Conservation (phyloP, 2,888 invertebrate genomes). For the Torymus aiolomorphi region DNA sequence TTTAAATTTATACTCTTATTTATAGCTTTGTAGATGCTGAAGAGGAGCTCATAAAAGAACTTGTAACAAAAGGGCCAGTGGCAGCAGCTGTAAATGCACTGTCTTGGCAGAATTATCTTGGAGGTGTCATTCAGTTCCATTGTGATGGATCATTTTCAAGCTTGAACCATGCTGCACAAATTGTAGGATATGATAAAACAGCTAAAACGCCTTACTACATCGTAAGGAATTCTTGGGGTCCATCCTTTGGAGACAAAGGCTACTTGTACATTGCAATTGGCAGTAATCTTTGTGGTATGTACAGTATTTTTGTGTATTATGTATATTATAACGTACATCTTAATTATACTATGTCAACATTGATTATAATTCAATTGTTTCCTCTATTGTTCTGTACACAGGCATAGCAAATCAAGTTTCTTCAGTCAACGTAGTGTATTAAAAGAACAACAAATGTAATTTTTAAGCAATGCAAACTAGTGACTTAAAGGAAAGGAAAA, state of each 20-base stretch:
- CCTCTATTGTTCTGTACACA: conserved; percentile 61
- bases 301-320: not conserved
- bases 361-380: conserved; percentile 1
- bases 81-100: conserved; percentile 89
- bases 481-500: not conserved
- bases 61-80: conserved; percentile 86
- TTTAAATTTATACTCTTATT: conserved; percentile 29
- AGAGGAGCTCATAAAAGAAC: conserved; percentile 78
- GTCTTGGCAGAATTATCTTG: conserved; percentile 91
- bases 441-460: conserved; percentile 13
- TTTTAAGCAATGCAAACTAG: not conserved
- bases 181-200: conserved; percentile 88
- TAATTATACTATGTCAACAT: not conserved
- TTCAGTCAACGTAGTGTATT: conserved; percentile 76
- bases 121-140: conserved; percentile 89
- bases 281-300: conserved; percentile 85
- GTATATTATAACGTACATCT: conserved; percentile 56
- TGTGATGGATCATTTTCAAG: conserved; percentile 80
- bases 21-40: conserved; percentile 82
- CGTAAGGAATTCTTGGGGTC: conserved; percentile 91
- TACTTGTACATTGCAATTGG: conserved; percentile 87
- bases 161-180: conserved; percentile 89
- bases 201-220: conserved; percentile 87
- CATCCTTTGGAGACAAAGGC: conserved; percentile 84
- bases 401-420: conserved; percentile 84